phyloP scores from a whole-genome alignment of 2,797 vertebrate genomes.

The Astyanax mexicanus region DNA sequence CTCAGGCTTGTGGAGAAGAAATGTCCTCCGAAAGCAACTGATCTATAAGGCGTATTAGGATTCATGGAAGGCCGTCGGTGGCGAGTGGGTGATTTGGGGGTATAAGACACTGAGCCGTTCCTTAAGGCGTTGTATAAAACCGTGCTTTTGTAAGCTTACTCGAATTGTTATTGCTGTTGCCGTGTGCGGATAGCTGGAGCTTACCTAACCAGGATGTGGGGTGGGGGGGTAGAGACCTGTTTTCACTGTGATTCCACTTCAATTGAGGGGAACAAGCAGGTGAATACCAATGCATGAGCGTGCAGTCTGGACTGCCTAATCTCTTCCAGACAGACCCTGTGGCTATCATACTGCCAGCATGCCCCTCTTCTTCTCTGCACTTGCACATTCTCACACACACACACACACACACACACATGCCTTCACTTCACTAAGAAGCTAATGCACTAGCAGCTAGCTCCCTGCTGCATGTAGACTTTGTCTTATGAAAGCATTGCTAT shows the following conservation, averaged over 20 bases:
- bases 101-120: background rate
- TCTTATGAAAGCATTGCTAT: background rate
- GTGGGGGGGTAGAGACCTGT: constrained; percentile 22
- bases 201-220: constrained; percentile 37
- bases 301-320: constrained; percentile 45
- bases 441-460: background rate
- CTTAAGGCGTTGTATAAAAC: background rate
- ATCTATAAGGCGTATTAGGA: background rate
- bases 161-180: constrained; percentile 40
- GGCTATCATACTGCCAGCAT: constrained; percentile 41
- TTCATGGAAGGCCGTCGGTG: background rate
- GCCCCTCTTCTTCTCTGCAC: constrained; percentile 11
- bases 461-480: constrained; percentile 5
- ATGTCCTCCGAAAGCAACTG: background rate
- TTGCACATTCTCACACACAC: background rate
- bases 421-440: constrained; percentile 32
- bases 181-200: constrained; percentile 32
- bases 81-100: background rate
- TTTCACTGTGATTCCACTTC: constrained; percentile 54
- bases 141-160: constrained; percentile 22
- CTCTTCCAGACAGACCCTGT: constrained; percentile 53
- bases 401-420: constrained; percentile 2
- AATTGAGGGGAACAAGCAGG: constrained; percentile 45
- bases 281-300: constrained; percentile 55
- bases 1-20: background rate